A percentile compares a stretch with the other conserved stretches of the same genome.
phyloP scores from a whole-genome alignment of 2,888 invertebrate genomes.

The Lepidonotus clava region DNA sequence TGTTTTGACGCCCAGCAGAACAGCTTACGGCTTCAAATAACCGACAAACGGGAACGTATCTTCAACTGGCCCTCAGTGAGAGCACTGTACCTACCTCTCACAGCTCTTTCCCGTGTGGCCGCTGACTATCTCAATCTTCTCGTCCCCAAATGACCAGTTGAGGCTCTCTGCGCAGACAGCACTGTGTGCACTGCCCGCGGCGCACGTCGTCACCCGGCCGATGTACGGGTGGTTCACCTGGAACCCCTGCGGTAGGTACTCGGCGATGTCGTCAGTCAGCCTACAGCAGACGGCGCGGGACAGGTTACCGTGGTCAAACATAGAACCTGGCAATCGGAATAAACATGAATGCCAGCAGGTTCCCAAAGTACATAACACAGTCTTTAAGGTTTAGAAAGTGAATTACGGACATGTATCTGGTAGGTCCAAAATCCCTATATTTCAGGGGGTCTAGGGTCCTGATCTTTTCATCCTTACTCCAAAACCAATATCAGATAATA shows the following conservation, averaged over 20 bases:
- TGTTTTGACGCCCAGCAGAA: no score
- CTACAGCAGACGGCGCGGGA: constrained; percentile 76
- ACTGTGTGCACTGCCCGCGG: constrained; percentile 55
- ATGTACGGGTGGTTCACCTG: constrained; percentile 69
- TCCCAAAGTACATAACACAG: no score
- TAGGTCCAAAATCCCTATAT: no score
- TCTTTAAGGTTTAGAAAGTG: no score
- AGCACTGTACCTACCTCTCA: constrained; percentile 66
- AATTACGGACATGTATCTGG: no score
- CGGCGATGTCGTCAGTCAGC: constrained; percentile 68
- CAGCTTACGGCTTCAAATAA: no score
- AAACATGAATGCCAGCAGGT: no score
- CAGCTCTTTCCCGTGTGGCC: constrained; percentile 69
- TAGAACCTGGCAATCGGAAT: constrained; percentile 64
- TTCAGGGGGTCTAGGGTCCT: no score
- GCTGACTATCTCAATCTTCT: constrained; percentile 70
- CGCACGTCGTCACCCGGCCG: constrained; percentile 63
- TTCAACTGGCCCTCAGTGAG: no score
- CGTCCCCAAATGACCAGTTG: constrained; percentile 74
- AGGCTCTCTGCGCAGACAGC: constrained; percentile 61
- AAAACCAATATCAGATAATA: no score
- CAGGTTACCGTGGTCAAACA: constrained; percentile 75
- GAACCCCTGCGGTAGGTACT: constrained; percentile 67
- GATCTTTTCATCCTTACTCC: no score
- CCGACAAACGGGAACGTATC: no score